Evolutionary conservation across 2,888 invertebrate species (phyloP), one percentile per base, ranked within the genome.

Genomic region (Troglohyphantes excavatus): DNA sequence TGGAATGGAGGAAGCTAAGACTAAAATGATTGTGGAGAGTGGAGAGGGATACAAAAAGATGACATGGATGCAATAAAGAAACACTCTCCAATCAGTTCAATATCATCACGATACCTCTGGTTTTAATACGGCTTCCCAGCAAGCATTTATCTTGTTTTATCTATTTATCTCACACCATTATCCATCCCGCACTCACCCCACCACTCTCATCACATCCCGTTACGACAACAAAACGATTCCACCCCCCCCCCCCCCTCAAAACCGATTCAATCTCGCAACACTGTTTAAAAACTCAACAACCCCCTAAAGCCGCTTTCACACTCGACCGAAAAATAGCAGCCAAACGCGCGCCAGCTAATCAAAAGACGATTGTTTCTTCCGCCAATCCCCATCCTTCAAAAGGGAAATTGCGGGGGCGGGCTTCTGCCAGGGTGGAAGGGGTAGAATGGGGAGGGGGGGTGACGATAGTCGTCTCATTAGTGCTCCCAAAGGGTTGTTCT

Each of bases 401-500:
- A 70, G 70, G 33, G 9, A 67, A 27, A 67, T 9, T 21, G 61
- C 61, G 61, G 61, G 61, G 0, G 61, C 7, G n/a, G 3, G 0
- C 1, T n/a, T n/a, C 19, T 6, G 3, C 46, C 6, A 26, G 43
- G 26, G 19, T 39, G 65, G 46, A 17, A n/a, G 43, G 21, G 21
- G 59, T 11, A 13, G 53, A 53, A 39, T 23, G 61, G 33, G 23
- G 43, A 29, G 23, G 43, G 87, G 81, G 21, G 11, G 26, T 70
- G 72, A 82, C 29, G 59, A 63, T 67, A 65, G 21, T 53, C 46
- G 59, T 83, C 89, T 90, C 89, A 83, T 90, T 84, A 84, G 78
- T 73, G 73, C 89, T 23, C 78, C 63, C 7, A 53, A 78, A 83
- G 83, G 78, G 89, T 84, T 84, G 83, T 82, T 88, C 75, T 53